Base-by-base conservation (phyloP, 2,113 vertebrate genomes). In the Zosterops borbonicus region DNA sequence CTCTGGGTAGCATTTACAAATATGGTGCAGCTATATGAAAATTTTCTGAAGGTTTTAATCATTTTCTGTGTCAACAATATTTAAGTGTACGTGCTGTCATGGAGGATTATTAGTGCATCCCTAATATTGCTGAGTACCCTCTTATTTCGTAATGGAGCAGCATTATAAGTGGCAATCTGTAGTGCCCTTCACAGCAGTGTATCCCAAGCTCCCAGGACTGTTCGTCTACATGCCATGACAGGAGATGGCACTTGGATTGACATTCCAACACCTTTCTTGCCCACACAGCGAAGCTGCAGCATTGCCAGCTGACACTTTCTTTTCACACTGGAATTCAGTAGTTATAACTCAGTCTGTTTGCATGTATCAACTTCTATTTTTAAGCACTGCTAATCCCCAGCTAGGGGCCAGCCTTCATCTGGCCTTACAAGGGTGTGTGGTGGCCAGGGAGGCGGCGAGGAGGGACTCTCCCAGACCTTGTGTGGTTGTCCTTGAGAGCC, bases 231-330 rank as follows among this genome's bases (percentile, higher is more conserved):
- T 91, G 84, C 76, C 35, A 65, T 80, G 95, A 55, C 5, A 14
- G 60, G 84, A 95, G 80, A 70, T 47, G 92, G 79, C 84, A 59
- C 83, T 87, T 88, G 77, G 83, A 94, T 81, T 96, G 96, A 91
- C 94, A 95, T 97, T 94, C 92, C 92, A 94, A 87, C 91, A 96
- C 75, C 68, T 89, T 93, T 90, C 96, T 94, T 96, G 94, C 75
- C 69, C 71, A 89, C 87, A 79, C 85, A 94, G 94, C 5, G 1
- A 86, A 94, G 96, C 73, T 90, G 79, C 79, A 94, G 87, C 83
- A 70, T 71, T 95, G 83, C 93, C 97, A 97, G 93, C 94, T 97
- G 97, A 94, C 95, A 93, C 91, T 94, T 86, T 92, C 85, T 93
- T 94, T 78, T 93, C 71, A 74, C 11, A 2, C 64, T 94, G 96